Evolutionary conservation across 1,140 invertebrate species (phyloP).

Genomic region (Leptopilina clavipes): DNA sequence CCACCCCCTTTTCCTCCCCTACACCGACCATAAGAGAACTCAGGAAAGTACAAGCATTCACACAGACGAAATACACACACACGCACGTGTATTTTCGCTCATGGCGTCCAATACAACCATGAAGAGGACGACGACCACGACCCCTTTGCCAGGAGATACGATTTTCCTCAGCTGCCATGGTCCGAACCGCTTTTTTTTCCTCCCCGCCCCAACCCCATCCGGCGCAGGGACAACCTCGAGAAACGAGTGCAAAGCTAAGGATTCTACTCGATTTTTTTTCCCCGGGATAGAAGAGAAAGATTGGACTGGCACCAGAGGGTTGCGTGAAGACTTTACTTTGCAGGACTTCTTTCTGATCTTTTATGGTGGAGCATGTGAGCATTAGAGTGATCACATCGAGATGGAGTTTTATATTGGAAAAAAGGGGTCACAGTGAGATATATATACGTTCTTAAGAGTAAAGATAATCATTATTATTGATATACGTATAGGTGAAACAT

Average conservation of each 20-base stretch:
- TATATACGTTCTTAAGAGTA: not conserved
- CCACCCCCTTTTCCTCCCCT: constrained; percentile 44
- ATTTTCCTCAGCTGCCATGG: constrained; percentile 52
- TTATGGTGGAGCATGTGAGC: constrained; percentile 2
- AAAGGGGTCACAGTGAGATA: not conserved
- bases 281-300: constrained; percentile 7
- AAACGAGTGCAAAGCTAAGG: constrained; percentile 33
- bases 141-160: constrained; percentile 55
- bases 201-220: not conserved
- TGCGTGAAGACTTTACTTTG: constrained; percentile 28
- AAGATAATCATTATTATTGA: too few relatives aligned
- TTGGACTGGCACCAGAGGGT: constrained; percentile 15
- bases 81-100: constrained; percentile 52
- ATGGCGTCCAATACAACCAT: constrained; percentile 51
- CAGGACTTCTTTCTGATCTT: constrained; percentile 29
- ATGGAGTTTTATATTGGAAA: not conserved
- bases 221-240: constrained; percentile 15
- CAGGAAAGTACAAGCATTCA: constrained; percentile 49
- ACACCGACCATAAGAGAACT: constrained; percentile 44
- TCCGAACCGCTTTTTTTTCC: constrained; percentile 45
- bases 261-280: constrained; percentile 3
- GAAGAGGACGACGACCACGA: constrained; percentile 47
- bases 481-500: too few relatives aligned
- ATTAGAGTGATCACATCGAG: constrained; percentile 27
- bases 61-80: constrained; percentile 33